A percentile compares a stretch with the other conserved stretches of the same genome.
phyloP scores from a whole-genome alignment of 1,140 invertebrate species.

The Atta texana region DNA sequence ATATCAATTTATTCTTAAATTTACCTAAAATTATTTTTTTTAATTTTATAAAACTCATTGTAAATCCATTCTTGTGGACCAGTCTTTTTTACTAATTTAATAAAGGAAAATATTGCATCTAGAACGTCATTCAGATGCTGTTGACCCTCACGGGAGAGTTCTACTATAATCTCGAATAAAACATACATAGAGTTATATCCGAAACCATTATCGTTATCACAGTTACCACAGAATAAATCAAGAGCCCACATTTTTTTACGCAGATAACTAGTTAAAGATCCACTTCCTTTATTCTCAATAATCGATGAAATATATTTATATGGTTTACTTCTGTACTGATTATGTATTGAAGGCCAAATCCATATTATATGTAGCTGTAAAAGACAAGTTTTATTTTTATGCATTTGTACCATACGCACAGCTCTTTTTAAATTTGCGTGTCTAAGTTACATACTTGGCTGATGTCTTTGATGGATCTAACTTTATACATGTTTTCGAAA shows the following conservation, averaged over 20 bases:
- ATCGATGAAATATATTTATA: conserved; percentile 93
- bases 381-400: too few species aligned
- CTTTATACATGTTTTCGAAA: too few species aligned
- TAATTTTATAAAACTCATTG: conserved; percentile 90
- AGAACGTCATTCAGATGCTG: conserved; percentile 90
- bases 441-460: too few species aligned
- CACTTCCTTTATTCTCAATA: conserved; percentile 95
- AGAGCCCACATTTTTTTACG: conserved; percentile 94
- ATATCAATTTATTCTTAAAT: neutral
- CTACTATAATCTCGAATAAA: conserved; percentile 91
- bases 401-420: too few species aligned
- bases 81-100: conserved; percentile 89
- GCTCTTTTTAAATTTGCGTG: too few species aligned
- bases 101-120: conserved; percentile 90
- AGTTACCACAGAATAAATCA: conserved; percentile 91
- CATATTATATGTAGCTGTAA: too few species aligned
- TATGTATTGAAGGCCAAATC: conserved; percentile 87
- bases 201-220: conserved; percentile 89
- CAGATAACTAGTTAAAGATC: conserved; percentile 94
- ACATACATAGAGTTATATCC: conserved; percentile 91
- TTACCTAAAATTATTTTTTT: conserved; percentile 89
- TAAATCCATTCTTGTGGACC: conserved; percentile 90
- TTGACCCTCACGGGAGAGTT: conserved; percentile 93
- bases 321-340: conserved; percentile 92
- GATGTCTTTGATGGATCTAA: too few species aligned